phyloP scores from a whole-genome alignment of 2,113 vertebrate species.

The Nicator chloris region DNA sequence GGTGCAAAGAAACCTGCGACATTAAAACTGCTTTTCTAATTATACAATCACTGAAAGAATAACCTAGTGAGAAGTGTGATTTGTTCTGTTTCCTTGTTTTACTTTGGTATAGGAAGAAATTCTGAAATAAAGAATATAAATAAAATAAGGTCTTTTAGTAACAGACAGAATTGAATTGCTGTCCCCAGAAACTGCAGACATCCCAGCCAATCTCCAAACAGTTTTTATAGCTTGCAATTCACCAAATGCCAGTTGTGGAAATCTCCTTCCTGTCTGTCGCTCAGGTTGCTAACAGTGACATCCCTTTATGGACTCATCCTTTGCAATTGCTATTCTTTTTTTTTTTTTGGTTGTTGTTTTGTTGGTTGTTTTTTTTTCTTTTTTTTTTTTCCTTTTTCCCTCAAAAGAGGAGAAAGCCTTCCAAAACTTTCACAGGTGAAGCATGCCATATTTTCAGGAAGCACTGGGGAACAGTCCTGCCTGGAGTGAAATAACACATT shows the following conservation, averaged over 20 bases:
- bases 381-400: background rate
- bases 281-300: background rate
- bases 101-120: background rate
- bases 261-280: slow-evolving; percentile 57
- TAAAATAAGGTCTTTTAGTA: background rate
- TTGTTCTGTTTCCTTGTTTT: background rate
- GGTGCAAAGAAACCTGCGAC: background rate
- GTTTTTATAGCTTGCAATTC: slow-evolving; percentile 59
- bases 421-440: background rate
- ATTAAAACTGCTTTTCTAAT: background rate
- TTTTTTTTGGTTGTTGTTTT: no score
- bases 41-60: background rate
- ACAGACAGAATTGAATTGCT: background rate
- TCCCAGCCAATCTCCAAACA: background rate
- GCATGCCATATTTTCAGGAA: background rate
- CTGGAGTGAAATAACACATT: background rate
- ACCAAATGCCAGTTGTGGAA: slow-evolving; percentile 27
- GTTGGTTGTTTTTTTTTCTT: no score
- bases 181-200: background rate
- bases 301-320: slow-evolving; percentile 31
- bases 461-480: background rate
- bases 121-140: background rate
- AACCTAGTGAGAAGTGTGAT: background rate
- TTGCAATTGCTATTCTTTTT: background rate
- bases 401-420: background rate